Evolutionary conservation across 1,140 invertebrate species (phyloP).

Genomic region (Nylanderia fulva): DNA sequence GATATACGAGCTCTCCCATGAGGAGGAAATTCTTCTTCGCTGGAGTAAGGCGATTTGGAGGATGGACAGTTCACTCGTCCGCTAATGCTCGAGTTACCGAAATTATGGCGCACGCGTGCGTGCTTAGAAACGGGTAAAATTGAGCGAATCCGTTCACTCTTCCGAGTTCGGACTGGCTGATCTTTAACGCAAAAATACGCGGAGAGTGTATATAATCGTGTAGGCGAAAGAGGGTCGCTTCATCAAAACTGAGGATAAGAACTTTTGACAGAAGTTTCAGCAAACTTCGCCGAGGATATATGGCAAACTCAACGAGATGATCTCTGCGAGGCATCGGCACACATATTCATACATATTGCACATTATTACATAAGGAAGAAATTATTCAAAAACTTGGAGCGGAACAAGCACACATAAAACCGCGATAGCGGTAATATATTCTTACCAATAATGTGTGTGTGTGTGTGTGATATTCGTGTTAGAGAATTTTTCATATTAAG

Average conservation of each 20-base stretch:
- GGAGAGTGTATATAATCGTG: neutral
- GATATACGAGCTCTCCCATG: conserved; percentile 26
- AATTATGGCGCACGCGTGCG: conserved; percentile 23
- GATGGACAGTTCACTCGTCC: neutral
- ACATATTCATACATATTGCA: neutral
- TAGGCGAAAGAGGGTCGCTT: conserved; percentile 4
- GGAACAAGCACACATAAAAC: neutral
- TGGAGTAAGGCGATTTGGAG: conserved; percentile 17
- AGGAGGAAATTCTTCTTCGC: conserved; percentile 13
- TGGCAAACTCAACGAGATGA: conserved; percentile 25
- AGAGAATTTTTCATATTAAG: conserved; percentile 25
- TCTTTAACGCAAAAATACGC: neutral
- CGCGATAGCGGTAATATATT: conserved; percentile 5
- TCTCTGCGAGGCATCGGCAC: conserved; percentile 6
- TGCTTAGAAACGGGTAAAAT: neutral
- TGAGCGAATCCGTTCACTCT: neutral
- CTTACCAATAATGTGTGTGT: conserved; percentile 20
- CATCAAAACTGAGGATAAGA: conserved; percentile 21
- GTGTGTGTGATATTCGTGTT: neutral
- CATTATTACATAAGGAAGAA: neutral
- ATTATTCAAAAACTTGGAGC: conserved; percentile 47
- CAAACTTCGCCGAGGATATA: neutral
- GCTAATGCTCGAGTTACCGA: neutral
- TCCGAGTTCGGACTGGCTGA: neutral
- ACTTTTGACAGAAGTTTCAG: conserved; percentile 5